Evolutionary conservation across 1,140 invertebrate genomes (phyloP), one percentile per base, ranked within the genome.

Genomic region (Sarcophaga peregrina): DNA sequence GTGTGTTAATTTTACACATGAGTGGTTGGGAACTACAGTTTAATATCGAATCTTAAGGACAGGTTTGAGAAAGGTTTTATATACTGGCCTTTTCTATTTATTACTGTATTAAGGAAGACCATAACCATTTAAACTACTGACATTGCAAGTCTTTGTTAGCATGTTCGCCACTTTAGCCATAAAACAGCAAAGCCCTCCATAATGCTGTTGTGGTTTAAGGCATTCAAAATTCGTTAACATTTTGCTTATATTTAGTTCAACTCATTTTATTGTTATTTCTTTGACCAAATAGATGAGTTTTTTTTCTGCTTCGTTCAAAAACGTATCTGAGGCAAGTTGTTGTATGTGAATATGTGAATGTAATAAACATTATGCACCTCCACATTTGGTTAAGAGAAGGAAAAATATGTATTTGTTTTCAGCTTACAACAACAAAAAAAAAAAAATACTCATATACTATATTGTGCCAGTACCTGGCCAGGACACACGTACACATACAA

Each of bases 311-410:
- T 37, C 25, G 25, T 37, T 37, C 25, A 37, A 37, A 78, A 78
- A 78, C 50, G 75, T 48, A 78, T 78, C 75, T 78, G n/a, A 17
- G 75, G 75, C 48, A 52, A 78, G 75, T 50, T 78, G 75, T 78
- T 50, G 75, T 48, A 50, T 78, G 75, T 78, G 47, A 78, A n/a
- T 48, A 50, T 78, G 75, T 78, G 47, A 78, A n/a, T 78, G 75
- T 50, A 78, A 78, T 78, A 78, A 78, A 78, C 75, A 78, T 78
- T 78, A 78, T 78, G 75, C 75, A 78, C 75, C 75, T 78, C 75
- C 75, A 78, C 75, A 78, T 78, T 78, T 78, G 75, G 75, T 78
- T 48, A 80, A 54, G 25, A 37, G 25, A 37, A 37, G 25, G 25
- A 37, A 37, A 37, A 37, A 37, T 37, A 37, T 37, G 25, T 37